These are phyloP conservation scores for Danio choprae DNA, from an alignment of 2,797 vertebrate species.

Conservation along the genomic window DNA sequence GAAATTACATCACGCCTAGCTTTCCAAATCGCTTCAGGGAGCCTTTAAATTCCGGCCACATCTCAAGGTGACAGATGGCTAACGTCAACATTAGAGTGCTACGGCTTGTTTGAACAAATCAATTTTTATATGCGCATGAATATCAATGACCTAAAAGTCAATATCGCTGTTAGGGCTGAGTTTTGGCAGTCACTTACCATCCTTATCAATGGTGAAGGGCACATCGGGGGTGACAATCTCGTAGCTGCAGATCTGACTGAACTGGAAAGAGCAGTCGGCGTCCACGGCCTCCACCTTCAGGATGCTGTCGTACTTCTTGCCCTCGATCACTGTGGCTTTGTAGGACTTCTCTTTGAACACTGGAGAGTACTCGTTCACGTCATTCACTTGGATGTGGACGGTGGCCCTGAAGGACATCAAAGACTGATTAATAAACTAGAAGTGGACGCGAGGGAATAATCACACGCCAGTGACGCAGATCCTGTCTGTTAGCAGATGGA, in stretches of 20 bases:
- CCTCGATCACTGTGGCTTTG: constrained; percentile 90
- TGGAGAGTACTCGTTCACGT: constrained; percentile 93
- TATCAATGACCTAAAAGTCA: constrained; percentile 53
- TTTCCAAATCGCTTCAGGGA: too few species aligned
- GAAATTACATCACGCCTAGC: too few species aligned
- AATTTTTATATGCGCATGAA: constrained; percentile 51
- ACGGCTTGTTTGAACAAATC: constrained; percentile 64
- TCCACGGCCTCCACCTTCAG: constrained; percentile 94
- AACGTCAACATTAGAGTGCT: constrained; percentile 37
- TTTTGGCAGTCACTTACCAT: constrained; percentile 81
- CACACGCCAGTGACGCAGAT: not conserved
- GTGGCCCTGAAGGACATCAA: constrained; percentile 82
- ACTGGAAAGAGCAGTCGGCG: constrained; percentile 97
- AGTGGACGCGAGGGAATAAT: not conserved
- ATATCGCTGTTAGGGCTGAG: constrained; percentile 48
- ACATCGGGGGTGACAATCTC: constrained; percentile 95
- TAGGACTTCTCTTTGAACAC: constrained; percentile 98
- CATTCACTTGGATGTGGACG: constrained; percentile 96
- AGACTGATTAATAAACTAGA: constrained; percentile 24
- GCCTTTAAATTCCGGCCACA: constrained; percentile 36
- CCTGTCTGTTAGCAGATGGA: constrained; percentile 37
- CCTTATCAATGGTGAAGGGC: constrained; percentile 93
- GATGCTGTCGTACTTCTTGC: constrained; percentile 88
- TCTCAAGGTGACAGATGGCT: constrained; percentile 59
- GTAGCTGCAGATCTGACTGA: constrained; percentile 98